A percentile compares a stretch with the other conserved stretches of the same genome.
Evolutionary conservation across 1,140 invertebrate species (phyloP).

Genomic region (Macrostomum lignano): DNA sequence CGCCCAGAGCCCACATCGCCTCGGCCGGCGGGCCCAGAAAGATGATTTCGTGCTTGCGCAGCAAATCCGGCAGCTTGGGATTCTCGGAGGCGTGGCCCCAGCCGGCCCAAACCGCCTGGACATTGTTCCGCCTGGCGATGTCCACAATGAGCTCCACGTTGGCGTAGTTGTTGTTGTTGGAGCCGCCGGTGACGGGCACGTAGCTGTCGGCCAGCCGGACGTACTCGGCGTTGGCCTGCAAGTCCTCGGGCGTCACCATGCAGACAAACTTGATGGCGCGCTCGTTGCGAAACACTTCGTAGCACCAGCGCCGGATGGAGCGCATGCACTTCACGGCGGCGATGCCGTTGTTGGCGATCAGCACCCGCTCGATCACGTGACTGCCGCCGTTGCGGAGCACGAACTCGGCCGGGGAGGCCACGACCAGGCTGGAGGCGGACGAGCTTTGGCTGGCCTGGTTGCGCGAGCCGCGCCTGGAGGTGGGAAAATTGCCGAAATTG

Average conservation of each 20-base stretch:
- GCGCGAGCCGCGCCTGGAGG: no score
- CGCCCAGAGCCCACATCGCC: conserved; percentile 96
- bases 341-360: conserved; percentile 98
- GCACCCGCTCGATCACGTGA: no score
- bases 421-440: no score
- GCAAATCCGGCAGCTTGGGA: conserved; percentile 72
- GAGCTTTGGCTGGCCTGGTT: no score
- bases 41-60: conserved; percentile 50
- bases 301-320: conserved; percentile 79
- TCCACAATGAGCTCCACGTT: conserved; percentile 94
- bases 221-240: conserved; percentile 55
- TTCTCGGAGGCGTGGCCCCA: conserved; percentile 99
- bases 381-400: no score
- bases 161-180: conserved; percentile 99
- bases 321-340: conserved; percentile 98
- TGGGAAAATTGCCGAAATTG: no score
- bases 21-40: conserved; percentile 67
- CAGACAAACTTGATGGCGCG: conserved; percentile 79
- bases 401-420: no score
- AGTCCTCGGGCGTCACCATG: conserved; percentile 86
- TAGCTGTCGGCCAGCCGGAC: conserved; percentile 98
- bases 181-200: conserved; percentile 78
- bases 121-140: conserved; percentile 65
- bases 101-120: conserved; percentile 91
- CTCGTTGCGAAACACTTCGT: conserved; percentile 96